Conservation (phyloP, 2,113 vertebrate genomes). For the Riparia riparia region DNA sequence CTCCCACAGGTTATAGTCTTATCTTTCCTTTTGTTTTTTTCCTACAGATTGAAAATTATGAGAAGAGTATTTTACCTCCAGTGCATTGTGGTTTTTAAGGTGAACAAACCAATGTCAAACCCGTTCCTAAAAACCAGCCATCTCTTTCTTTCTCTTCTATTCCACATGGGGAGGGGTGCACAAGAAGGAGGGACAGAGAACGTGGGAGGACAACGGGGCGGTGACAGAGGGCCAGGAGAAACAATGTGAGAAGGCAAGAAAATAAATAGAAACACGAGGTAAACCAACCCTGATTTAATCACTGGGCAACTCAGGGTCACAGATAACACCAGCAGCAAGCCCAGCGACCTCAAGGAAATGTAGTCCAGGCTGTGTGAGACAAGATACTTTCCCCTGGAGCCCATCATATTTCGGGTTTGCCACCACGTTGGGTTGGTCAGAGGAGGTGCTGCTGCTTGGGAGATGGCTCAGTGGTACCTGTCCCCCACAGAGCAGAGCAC, state of each 20-base stretch:
- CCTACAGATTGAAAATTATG: not conserved
- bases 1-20: not conserved
- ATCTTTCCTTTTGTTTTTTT: not conserved
- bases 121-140: not conserved
- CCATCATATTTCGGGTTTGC: not conserved
- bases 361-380: not conserved
- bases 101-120: not conserved
- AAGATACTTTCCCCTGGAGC: not conserved
- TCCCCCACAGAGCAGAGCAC: accelerated
- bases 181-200: not conserved
- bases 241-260: not conserved
- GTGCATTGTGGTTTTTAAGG: not conserved
- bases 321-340: not conserved
- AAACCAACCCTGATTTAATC: not conserved
- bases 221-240: not conserved
- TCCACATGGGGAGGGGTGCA: not conserved
- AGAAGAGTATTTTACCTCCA: not conserved
- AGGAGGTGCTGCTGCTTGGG: not conserved
- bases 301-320: not conserved
- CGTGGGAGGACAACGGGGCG: accelerated
- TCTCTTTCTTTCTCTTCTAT: not conserved
- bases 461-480: not conserved
- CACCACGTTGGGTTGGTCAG: accelerated
- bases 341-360: not conserved
- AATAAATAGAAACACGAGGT: slow-evolving; percentile 6